Evolutionary conservation across 2,888 invertebrate genomes (phyloP).

Genomic region (Silvanus unidentatus): DNA sequence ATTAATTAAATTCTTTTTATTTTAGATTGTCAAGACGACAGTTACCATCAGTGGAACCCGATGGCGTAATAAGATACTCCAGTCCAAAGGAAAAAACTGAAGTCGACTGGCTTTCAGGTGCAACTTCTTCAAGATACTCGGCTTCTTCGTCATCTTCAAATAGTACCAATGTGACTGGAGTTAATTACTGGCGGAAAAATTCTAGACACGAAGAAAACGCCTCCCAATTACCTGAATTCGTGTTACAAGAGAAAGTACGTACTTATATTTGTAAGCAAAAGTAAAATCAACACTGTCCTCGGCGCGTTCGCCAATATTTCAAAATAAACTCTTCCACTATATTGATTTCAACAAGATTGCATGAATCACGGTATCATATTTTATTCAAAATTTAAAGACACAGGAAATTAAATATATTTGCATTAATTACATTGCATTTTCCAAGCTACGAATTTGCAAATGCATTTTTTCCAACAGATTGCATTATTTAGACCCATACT

Average conservation of each 20-base stretch:
- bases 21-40: conserved; percentile 61
- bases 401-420: not conserved
- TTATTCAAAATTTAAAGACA: no score
- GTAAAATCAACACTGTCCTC: no score
- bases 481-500: no score
- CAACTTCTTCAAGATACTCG: conserved; percentile 47
- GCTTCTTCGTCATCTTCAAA: conserved; percentile 25
- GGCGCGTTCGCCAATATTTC: no score
- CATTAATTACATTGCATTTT: not conserved
- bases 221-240: no score
- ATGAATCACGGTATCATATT: no score
- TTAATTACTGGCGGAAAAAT: conserved; percentile 39
- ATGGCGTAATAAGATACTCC: conserved; percentile 71
- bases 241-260: not conserved
- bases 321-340: no score
- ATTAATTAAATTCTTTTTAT: conserved; percentile 6
- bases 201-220: conserved; percentile 25
- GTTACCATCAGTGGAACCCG: conserved; percentile 63
- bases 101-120: conserved; percentile 70
- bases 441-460: no score
- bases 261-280: no score
- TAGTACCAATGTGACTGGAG: conserved; percentile 16
- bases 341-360: no score
- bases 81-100: conserved; percentile 56
- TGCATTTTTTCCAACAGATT: no score